Conservation (phyloP, 2,888 invertebrate genomes). For the Nymphalis c-album region DNA sequence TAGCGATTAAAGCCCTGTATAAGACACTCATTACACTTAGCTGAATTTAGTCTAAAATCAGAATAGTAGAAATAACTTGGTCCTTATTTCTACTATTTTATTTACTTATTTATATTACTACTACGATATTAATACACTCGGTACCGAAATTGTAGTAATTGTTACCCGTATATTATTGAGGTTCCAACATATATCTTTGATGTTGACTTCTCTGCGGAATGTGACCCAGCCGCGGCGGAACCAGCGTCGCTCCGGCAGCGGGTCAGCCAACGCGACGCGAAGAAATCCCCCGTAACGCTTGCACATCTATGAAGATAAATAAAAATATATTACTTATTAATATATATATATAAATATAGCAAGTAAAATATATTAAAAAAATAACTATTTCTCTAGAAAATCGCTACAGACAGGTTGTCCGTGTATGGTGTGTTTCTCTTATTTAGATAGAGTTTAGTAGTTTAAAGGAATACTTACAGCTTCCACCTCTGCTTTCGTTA, state of each 20-base stretch:
- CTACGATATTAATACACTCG: too few relatives aligned
- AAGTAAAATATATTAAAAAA: not conserved
- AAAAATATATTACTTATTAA: not conserved
- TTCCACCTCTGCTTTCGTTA: constrained; percentile 98
- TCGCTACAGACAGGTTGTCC: too few relatives aligned
- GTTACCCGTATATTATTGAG: constrained; percentile 94
- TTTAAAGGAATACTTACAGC: constrained; percentile 82
- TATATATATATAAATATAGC: not conserved
- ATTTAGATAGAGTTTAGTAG: not conserved
- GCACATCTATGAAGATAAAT: constrained; percentile 84
- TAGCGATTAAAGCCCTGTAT: too few relatives aligned
- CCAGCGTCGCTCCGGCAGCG: constrained; percentile 97
- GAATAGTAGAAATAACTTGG: too few relatives aligned
- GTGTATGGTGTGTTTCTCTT: too few relatives aligned
- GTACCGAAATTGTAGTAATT: constrained; percentile 15
- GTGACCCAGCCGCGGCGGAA: constrained; percentile 99
- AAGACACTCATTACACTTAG: too few relatives aligned
- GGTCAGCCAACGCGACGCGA: constrained; percentile 97
- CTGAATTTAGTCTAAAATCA: too few relatives aligned
- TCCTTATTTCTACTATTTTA: too few relatives aligned
- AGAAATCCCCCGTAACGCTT: constrained; percentile 96
- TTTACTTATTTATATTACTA: too few relatives aligned
- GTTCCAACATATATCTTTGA: constrained; percentile 99
- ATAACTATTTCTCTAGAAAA: too few relatives aligned
- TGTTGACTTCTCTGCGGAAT: constrained; percentile 97